Conservation (phyloP, 2,113 vertebrate species). For the Pampusana beccarii region DNA sequence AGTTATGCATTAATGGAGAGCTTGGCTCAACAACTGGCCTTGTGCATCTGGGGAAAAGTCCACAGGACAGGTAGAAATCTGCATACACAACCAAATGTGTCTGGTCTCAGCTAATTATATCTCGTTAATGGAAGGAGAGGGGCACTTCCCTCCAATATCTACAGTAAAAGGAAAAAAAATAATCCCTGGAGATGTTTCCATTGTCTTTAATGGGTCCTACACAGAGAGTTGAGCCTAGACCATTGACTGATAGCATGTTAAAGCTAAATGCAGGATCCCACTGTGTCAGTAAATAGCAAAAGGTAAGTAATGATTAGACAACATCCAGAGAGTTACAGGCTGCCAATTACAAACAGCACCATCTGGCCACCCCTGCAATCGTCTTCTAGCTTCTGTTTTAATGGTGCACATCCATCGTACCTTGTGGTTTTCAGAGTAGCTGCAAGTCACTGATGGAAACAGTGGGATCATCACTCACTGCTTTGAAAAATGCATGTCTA, state of each 20-base stretch:
- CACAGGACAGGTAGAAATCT: background rate
- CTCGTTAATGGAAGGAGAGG: background rate
- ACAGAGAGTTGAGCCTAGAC: background rate
- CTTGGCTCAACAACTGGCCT: background rate
- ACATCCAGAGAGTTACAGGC: background rate
- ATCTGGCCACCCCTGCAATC: background rate
- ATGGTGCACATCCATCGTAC: background rate
- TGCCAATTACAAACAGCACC: background rate
- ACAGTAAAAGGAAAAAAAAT: background rate
- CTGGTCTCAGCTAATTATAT: background rate
- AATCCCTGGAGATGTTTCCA: background rate
- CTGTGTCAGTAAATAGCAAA: background rate
- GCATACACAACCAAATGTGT: background rate
- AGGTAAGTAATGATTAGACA: background rate
- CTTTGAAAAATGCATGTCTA: background rate
- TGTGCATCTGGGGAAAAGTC: background rate
- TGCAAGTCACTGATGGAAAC: background rate
- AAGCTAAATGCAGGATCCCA: background rate
- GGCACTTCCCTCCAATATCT: background rate
- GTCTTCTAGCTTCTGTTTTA: background rate
- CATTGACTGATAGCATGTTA: background rate
- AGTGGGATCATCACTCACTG: background rate
- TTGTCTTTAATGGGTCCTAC: background rate
- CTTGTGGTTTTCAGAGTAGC: background rate
- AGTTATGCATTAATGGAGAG: background rate